These are phyloP conservation scores for Zoanthus sociatus DNA, from an alignment of 92 coral and sea anemone genomes.

Conservation along the genomic window DNA sequence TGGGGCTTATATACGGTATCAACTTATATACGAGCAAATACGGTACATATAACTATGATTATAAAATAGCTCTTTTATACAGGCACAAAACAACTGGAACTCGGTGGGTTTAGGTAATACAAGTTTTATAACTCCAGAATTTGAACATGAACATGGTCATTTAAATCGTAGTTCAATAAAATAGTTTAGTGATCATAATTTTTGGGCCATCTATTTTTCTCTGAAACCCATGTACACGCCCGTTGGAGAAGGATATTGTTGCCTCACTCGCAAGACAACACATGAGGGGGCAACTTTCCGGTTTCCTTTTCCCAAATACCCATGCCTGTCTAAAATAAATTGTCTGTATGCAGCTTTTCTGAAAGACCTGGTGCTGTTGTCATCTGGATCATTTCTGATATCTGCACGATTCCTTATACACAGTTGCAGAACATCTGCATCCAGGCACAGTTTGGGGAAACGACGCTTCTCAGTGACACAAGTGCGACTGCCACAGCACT, in stretches of 20 bases:
- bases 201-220: conserved; percentile 1
- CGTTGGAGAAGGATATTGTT: conserved; percentile 40
- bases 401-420: conserved; percentile 55
- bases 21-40: neutral
- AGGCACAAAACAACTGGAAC: conserved; percentile 5
- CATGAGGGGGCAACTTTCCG: conserved; percentile 67
- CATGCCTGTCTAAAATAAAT: conserved; percentile 53
- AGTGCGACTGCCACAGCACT: conserved; percentile 54
- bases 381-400: conserved; percentile 59
- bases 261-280: conserved; percentile 25
- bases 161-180: neutral
- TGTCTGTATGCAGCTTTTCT: conserved; percentile 63
- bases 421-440: conserved; percentile 56
- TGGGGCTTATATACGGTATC: conserved; percentile 2
- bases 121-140: neutral
- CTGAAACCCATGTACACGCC: conserved; percentile 45
- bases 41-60: neutral
- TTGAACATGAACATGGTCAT: conserved; percentile 2
- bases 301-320: conserved; percentile 63
- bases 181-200: neutral
- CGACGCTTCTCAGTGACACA: conserved; percentile 52
- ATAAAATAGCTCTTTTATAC: conserved; percentile 5
- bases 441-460: conserved; percentile 62
- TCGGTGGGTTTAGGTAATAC: conserved; percentile 5
- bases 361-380: conserved; percentile 61